phyloP scores from a whole-genome alignment of 1,140 invertebrate genomes.

The Pseudobourletiella spinata region DNA sequence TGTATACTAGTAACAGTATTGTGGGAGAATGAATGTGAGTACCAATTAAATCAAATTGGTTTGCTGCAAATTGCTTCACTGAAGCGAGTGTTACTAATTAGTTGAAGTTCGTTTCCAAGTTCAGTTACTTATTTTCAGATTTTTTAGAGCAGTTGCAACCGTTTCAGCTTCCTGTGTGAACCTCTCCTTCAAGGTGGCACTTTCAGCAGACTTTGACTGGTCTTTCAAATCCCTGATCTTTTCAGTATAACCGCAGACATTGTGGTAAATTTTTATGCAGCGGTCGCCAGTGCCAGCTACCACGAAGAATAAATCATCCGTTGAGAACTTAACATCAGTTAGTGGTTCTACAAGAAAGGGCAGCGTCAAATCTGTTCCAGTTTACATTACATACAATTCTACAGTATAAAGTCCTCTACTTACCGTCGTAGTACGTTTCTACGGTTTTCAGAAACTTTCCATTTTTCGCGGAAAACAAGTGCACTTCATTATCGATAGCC shows the following conservation, averaged over 20 bases:
- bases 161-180: constrained; percentile 59
- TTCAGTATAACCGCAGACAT: constrained; percentile 64
- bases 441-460: constrained; percentile 55
- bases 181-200: constrained; percentile 58
- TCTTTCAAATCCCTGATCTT: constrained; percentile 55
- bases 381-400: background rate
- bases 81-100: too few relatives aligned
- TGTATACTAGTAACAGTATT: background rate
- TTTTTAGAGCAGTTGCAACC: constrained; percentile 48
- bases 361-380: too few relatives aligned
- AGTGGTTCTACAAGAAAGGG: constrained; percentile 41
- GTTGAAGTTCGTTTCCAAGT: too few relatives aligned
- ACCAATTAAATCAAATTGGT: too few relatives aligned
- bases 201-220: constrained; percentile 51
- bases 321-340: constrained; percentile 59
- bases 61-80: too few relatives aligned
- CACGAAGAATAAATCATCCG: constrained; percentile 61
- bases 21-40: background rate
- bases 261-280: constrained; percentile 67
- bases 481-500: constrained; percentile 51
- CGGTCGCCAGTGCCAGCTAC: constrained; percentile 62
- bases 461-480: constrained; percentile 59
- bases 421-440: constrained; percentile 52
- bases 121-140: constrained; percentile 1
- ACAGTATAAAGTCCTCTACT: constrained; percentile 33